These are phyloP conservation scores for Epinotia ramella DNA, from an alignment of 2,888 invertebrate genomes.

Conservation along the genomic window DNA sequence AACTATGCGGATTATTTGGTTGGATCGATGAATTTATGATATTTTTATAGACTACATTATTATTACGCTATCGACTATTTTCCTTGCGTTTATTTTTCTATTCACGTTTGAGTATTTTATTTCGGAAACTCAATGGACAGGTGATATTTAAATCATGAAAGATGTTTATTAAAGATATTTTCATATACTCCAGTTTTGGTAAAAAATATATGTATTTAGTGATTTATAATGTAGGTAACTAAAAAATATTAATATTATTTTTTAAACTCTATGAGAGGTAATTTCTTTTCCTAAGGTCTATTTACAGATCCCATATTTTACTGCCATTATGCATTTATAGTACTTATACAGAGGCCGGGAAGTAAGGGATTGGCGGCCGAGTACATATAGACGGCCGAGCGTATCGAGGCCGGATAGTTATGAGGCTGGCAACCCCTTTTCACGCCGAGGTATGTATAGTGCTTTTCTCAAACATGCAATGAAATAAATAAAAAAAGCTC, in stretches of 20 bases:
- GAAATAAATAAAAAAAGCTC: no score
- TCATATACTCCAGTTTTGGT: conserved; percentile 27
- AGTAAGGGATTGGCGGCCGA: no score
- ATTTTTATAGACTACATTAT: neutral
- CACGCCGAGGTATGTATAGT: no score
- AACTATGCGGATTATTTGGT: no score
- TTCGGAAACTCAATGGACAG: neutral
- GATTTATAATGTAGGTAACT: neutral
- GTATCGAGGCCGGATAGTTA: no score
- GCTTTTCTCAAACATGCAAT: no score
- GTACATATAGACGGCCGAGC: no score
- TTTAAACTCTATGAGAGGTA: neutral
- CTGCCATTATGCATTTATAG: conserved; percentile 1
- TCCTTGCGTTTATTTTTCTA: neutral
- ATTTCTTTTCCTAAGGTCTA: neutral
- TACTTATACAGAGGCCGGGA: neutral
- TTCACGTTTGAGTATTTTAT: neutral
- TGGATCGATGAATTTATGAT: no score
- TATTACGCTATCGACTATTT: neutral
- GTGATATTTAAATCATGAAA: neutral
- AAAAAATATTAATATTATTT: no score
- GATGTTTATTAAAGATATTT: conserved; percentile 12
- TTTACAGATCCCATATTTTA: neutral
- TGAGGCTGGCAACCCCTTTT: no score
- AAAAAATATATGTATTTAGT: conserved; percentile 11